Conservation (phyloP, 2,797 vertebrate species). For the Sebastes wilsoni region DNA sequence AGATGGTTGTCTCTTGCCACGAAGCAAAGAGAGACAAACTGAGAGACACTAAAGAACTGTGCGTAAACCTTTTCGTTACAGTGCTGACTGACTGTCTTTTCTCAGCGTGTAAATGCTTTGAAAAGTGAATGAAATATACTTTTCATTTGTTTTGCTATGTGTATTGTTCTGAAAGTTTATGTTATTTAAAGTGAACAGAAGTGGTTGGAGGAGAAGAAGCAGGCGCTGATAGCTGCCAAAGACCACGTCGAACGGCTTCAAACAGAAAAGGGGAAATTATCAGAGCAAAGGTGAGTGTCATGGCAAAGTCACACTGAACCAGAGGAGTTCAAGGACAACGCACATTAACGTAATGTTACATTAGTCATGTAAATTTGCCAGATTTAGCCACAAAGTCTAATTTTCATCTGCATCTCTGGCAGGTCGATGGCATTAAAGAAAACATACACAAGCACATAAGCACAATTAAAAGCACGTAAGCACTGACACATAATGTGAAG, state of each 20-base stretch:
- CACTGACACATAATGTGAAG: neutral
- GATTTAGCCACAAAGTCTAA: neutral
- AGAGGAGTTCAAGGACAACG: neutral
- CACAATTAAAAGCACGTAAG: neutral
- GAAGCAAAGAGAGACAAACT: conserved; percentile 83
- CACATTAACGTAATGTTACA: too few relatives aligned
- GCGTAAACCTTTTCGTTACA: conserved; percentile 63
- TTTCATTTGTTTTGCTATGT: neutral
- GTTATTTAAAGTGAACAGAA: conserved; percentile 73
- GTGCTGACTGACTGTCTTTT: neutral
- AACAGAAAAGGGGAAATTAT: conserved; percentile 66
- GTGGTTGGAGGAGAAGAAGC: conserved; percentile 81
- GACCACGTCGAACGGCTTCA: conserved; percentile 58
- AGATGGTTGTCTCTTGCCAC: conserved; percentile 82
- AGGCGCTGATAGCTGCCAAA: conserved; percentile 61
- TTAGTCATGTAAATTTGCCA: neutral
- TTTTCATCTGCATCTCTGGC: neutral
- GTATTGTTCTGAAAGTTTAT: neutral
- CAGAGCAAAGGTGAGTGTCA: conserved; percentile 70
- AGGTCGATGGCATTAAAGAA: neutral
- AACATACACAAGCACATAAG: neutral
- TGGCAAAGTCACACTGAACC: neutral
- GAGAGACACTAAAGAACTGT: conserved; percentile 87
- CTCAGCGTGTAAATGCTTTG: neutral
- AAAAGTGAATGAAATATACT: neutral